phyloP scores from a whole-genome alignment of 2,888 invertebrate species.

The Melanostoma scalare region DNA sequence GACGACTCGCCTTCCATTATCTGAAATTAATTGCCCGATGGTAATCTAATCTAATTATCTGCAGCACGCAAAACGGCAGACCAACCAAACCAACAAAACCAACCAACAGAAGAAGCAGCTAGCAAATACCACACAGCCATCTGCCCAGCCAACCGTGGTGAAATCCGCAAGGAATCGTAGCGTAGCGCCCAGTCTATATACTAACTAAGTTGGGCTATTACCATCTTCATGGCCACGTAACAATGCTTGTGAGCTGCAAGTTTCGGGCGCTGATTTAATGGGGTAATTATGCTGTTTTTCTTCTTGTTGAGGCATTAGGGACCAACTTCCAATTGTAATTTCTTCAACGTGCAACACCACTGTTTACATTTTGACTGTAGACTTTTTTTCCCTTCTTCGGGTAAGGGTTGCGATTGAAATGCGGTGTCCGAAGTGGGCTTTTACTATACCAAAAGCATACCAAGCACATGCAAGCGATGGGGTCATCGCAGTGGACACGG shows the following conservation, averaged over 20 bases:
- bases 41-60: constrained; percentile 73
- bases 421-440: constrained; percentile 58
- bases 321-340: constrained; percentile 29
- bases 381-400: background rate
- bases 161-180: constrained; percentile 55
- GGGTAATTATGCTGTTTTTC: constrained; percentile 67
- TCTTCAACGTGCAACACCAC: constrained; percentile 46
- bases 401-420: constrained; percentile 67
- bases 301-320: background rate
- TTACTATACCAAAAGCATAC: constrained; percentile 29
- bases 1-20: constrained; percentile 68
- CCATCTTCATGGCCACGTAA: constrained; percentile 60
- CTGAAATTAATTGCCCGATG: constrained; percentile 73
- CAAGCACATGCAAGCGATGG: constrained; percentile 48
- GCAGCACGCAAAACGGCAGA: constrained; percentile 65
- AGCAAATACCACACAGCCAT: constrained; percentile 50
- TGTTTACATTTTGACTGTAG: constrained; percentile 50
- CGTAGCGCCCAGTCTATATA: constrained; percentile 7
- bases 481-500: constrained; percentile 10
- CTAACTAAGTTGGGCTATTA: constrained; percentile 8
- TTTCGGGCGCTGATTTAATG: constrained; percentile 72
- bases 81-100: constrained; percentile 30
- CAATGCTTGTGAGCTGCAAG: constrained; percentile 67
- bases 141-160: constrained; percentile 42
- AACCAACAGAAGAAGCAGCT: constrained; percentile 20